Conservation (phyloP, 2,113 vertebrate species). For the Anarhynchus alexandrinus region DNA sequence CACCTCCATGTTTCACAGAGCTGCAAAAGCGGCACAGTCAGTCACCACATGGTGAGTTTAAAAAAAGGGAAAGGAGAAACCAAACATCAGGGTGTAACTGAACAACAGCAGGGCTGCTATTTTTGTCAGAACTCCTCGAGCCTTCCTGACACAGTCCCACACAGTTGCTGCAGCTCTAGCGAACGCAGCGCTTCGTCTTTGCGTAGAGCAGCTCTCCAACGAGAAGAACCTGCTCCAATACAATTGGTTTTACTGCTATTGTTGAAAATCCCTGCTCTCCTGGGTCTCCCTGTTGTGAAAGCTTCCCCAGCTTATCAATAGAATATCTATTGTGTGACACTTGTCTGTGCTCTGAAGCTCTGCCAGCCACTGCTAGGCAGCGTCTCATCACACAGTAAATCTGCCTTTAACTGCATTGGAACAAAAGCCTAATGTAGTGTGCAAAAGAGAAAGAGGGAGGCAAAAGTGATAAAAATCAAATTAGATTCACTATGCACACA, state of each 20-base stretch:
- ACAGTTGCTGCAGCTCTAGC: background rate
- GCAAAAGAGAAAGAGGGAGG: background rate
- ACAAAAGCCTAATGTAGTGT: slow-evolving; percentile 16
- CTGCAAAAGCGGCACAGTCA: background rate
- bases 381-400: background rate
- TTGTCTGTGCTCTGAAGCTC: background rate
- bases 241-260: background rate
- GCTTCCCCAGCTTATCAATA: background rate
- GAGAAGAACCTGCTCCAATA: background rate
- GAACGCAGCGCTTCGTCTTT: background rate
- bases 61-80: background rate
- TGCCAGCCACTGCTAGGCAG: slow-evolving; percentile 12
- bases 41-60: background rate
- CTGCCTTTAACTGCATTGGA: background rate
- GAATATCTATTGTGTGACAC: background rate
- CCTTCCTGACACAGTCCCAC: background rate
- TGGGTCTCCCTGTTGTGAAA: background rate
- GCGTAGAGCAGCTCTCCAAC: background rate
- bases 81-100: background rate
- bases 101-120: background rate
- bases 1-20: background rate
- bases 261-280: background rate
- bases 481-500: background rate
- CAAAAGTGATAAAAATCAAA: slow-evolving; percentile 12
- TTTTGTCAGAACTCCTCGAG: background rate